Conservation (phyloP, 2,888 invertebrate species). For the Caenorhabditis wallacei region DNA sequence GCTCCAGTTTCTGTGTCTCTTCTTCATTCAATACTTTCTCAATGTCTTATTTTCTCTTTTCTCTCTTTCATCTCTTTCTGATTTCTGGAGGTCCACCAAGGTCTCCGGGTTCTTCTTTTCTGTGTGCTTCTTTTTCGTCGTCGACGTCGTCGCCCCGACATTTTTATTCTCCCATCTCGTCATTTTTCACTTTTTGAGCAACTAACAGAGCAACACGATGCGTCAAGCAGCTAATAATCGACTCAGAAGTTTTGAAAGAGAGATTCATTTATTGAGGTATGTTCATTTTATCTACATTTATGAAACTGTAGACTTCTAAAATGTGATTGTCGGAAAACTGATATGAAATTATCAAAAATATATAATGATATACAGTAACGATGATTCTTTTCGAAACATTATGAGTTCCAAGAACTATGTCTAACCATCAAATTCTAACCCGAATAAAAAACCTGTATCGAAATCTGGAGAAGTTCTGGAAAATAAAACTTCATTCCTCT, state of each 20-base stretch:
- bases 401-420: too few species aligned
- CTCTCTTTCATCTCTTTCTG: constrained; percentile 28
- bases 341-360: too few species aligned
- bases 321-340: background rate
- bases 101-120: constrained; percentile 43
- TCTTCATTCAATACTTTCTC: constrained; percentile 12
- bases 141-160: constrained; percentile 45
- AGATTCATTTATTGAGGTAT: constrained; percentile 42
- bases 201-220: constrained; percentile 39
- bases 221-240: constrained; percentile 61
- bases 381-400: too few species aligned
- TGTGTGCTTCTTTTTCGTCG: constrained; percentile 26
- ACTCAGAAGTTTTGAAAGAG: constrained; percentile 49
- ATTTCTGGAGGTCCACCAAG: constrained; percentile 51
- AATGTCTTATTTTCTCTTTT: constrained; percentile 7
- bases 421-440: too few species aligned
- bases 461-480: too few species aligned
- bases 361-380: too few species aligned
- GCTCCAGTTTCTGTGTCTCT: constrained; percentile 46
- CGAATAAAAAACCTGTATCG: too few species aligned
- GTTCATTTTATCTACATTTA: background rate
- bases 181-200: constrained; percentile 58
- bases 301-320: background rate
- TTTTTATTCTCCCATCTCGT: constrained; percentile 59
- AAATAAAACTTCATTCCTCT: too few species aligned